These are phyloP conservation scores for Chionodraco myersi DNA, from an alignment of 2,113 vertebrate species.

Conservation along the genomic window DNA sequence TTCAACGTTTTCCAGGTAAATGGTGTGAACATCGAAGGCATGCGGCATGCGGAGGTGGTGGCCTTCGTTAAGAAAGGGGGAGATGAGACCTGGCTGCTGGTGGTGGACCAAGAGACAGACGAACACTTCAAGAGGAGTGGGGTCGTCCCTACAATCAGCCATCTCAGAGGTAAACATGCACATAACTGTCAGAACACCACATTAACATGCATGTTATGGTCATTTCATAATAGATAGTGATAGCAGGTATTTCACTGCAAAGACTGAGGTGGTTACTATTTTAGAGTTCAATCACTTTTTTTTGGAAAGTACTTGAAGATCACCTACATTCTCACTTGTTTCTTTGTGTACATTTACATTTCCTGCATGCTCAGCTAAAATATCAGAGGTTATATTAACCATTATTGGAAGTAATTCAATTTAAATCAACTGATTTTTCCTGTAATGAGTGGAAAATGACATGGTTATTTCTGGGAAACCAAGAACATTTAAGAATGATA, in stretches of 20 bases:
- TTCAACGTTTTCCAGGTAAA: conserved; percentile 87
- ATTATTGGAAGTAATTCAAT: neutral
- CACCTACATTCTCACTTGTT: neutral
- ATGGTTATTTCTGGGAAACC: neutral
- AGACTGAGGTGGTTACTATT: neutral
- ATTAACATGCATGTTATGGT: neutral
- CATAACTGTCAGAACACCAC: neutral
- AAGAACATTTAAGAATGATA: too few relatives aligned
- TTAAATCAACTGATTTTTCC: neutral
- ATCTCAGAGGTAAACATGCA: conserved; percentile 83
- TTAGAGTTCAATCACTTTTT: neutral
- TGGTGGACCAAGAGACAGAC: conserved; percentile 93
- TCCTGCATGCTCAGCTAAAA: neutral
- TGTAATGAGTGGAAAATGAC: neutral
- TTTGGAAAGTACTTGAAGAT: neutral
- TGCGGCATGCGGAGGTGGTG: conserved; percentile 94
- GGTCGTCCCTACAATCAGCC: conserved; percentile 86
- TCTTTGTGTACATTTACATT: neutral
- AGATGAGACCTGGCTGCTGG: conserved; percentile 88
- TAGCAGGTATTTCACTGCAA: neutral
- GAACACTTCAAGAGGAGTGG: conserved; percentile 92
- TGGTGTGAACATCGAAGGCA: conserved; percentile 91
- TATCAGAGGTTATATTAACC: neutral
- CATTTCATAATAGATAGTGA: neutral
- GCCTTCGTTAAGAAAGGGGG: conserved; percentile 92